phyloP scores from a whole-genome alignment of 2,888 invertebrate species.

The Eustalomyia histrio region DNA sequence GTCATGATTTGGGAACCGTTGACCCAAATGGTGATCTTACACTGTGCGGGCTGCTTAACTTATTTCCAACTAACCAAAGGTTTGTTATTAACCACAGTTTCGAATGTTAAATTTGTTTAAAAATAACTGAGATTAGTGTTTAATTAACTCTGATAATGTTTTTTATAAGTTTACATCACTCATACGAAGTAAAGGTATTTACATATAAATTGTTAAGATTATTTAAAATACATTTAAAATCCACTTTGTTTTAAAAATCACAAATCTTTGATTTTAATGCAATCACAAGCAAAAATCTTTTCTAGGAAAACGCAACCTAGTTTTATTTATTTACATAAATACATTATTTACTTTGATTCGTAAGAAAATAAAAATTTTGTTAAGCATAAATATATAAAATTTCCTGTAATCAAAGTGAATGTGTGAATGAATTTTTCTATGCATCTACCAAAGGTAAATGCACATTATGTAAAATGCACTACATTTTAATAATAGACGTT shows the following conservation, averaged over 20 bases:
- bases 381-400: conserved; percentile 2
- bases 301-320: conserved; percentile 29
- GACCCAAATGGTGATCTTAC: too few relatives aligned
- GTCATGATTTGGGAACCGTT: too few relatives aligned
- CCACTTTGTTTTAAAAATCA: neutral
- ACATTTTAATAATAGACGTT: conserved; percentile 43
- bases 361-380: conserved; percentile 18
- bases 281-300: neutral
- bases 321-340: conserved; percentile 16
- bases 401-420: conserved; percentile 40
- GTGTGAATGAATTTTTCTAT: conserved; percentile 10
- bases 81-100: too few relatives aligned
- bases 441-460: conserved; percentile 9
- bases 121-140: too few relatives aligned
- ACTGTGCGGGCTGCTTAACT: too few relatives aligned
- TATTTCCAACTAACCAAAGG: too few relatives aligned
- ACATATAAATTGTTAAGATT: too few relatives aligned
- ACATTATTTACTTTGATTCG: conserved; percentile 40
- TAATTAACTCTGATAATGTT: too few relatives aligned
- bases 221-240: too few relatives aligned
- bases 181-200: too few relatives aligned
- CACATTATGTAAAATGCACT: conserved; percentile 50
- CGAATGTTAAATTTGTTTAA: too few relatives aligned
- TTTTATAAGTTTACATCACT: too few relatives aligned
- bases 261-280: neutral